Base-by-base conservation (phyloP, 1,140 invertebrate genomes). In the Branchinecta lindahli region DNA sequence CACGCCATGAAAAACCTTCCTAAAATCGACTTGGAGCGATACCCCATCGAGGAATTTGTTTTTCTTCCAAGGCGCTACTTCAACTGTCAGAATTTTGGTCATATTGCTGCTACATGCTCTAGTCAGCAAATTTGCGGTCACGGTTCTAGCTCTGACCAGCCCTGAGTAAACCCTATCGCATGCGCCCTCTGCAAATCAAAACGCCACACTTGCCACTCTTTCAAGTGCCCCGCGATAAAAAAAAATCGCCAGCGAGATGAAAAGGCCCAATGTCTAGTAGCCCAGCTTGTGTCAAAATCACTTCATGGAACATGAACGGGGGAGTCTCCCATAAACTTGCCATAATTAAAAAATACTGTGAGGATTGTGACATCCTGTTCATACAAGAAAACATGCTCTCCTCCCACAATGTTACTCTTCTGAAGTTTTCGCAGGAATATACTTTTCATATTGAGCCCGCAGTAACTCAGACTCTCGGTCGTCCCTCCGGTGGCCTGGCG, bases 21-120 rank as follows among this genome's bases (percentile, higher is more conserved):
- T 61, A 61, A 61, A 61, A 61, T 61, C 18, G 52, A 61, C 52
- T 61, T 61, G 52, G 52, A 61, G 52, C 52, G 52, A 20, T 61
- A 6, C 52, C 2, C 12, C 52, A 61, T 61, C 52, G 52, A 61
- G 52, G 52, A 61, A 61, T 6, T 61, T 61, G 12, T 61, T 20
- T 61, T 61, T 61, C 52, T 61, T 20, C 52, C 52, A 61, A 61
- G n/a, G 6, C 18, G 52, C 52, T 61, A 6, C 6, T 61, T 61
- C 2, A 15, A 61, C 52, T 61, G 52, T 6, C 6, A 61, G 52
- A 61, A 61, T 61, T 61, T 6, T 61, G 52, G 52, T 61, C 52
- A 61, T 61, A 6, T 61, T 61, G 12, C 52, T 61, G 52, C 52
- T 61, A 61, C 6, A 2, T 61, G 52, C 52, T 61, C 52, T 61